phyloP scores from a whole-genome alignment of 2,113 vertebrate genomes.

The Coreoperca whiteheadi region DNA sequence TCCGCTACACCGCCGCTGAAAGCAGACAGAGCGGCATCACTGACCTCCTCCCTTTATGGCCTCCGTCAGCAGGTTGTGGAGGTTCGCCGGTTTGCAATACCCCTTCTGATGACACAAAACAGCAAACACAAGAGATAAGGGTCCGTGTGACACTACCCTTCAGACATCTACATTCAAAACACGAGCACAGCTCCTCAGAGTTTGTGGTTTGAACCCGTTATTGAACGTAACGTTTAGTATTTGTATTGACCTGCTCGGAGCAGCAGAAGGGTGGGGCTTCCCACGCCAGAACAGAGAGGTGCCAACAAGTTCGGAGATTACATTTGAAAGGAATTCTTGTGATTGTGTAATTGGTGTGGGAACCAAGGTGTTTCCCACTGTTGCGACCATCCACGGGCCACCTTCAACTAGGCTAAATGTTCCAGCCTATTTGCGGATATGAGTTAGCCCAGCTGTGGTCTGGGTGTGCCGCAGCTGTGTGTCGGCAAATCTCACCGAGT shows the following conservation, averaged over 20 bases:
- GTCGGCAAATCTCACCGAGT: conserved; percentile 63
- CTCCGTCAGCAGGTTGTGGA: conserved; percentile 77
- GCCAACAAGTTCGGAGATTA: neutral
- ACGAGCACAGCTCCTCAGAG: neutral
- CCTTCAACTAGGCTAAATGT: neutral
- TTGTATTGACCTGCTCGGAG: neutral
- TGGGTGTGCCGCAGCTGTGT: neutral
- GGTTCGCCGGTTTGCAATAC: conserved; percentile 73
- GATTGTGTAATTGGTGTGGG: neutral
- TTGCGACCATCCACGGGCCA: neutral
- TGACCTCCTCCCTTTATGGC: conserved; percentile 79
- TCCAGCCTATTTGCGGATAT: neutral
- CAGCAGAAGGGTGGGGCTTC: neutral
- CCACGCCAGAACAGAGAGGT: neutral
- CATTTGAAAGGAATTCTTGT: neutral
- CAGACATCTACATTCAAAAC: neutral
- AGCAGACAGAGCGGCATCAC: conserved; percentile 16
- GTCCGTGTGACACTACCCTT: neutral
- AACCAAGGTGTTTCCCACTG: neutral
- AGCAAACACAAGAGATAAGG: neutral
- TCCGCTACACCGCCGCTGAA: neutral
- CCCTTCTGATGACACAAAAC: conserved; percentile 47
- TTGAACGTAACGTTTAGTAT: neutral
- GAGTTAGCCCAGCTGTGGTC: neutral
- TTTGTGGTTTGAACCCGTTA: neutral